Percentiles rank a stretch among this genome's conserved stretches.
Evolutionary conservation across 1,140 invertebrate species (phyloP).

Genomic region (Hirudo medicinalis): DNA sequence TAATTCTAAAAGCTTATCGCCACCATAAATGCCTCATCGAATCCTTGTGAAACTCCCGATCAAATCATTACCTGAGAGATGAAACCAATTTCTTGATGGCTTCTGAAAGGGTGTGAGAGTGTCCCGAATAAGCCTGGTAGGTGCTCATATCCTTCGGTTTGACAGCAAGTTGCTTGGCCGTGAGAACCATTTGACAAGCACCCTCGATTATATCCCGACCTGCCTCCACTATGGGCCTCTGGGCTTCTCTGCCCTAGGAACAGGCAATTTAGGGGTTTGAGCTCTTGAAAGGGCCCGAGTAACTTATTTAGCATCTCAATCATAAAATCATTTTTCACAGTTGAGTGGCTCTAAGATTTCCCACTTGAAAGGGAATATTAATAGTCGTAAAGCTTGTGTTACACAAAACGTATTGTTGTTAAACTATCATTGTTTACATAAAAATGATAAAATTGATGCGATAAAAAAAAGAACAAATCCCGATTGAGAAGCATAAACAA

Average conservation of each 20-base stretch:
- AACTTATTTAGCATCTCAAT: no score
- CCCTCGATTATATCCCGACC: slow-evolving; percentile 67
- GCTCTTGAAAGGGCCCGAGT: no score
- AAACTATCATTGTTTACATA: no score
- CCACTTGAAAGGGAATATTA: no score
- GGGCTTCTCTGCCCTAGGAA: slow-evolving; percentile 46
- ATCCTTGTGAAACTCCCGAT: not conserved
- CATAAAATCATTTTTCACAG: no score
- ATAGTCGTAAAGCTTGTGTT: no score
- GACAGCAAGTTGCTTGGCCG: slow-evolving; percentile 75
- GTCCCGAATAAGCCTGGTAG: slow-evolving; percentile 79
- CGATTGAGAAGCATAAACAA: not conserved
- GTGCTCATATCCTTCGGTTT: slow-evolving; percentile 78
- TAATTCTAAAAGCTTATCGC: no score
- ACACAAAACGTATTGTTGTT: no score
- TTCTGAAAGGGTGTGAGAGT: slow-evolving; percentile 87
- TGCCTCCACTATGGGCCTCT: slow-evolving; percentile 71
- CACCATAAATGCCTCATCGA: no score
- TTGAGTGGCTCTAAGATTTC: no score
- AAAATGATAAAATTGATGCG: not conserved
- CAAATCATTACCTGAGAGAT: slow-evolving; percentile 49
- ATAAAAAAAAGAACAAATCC: no score
- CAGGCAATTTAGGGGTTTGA: no score
- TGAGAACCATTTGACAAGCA: slow-evolving; percentile 74
- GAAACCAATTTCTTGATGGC: slow-evolving; percentile 84